These are phyloP conservation scores for Lasioglossum oenotherae DNA, from an alignment of 2,888 invertebrate species.

Conservation along the genomic window DNA sequence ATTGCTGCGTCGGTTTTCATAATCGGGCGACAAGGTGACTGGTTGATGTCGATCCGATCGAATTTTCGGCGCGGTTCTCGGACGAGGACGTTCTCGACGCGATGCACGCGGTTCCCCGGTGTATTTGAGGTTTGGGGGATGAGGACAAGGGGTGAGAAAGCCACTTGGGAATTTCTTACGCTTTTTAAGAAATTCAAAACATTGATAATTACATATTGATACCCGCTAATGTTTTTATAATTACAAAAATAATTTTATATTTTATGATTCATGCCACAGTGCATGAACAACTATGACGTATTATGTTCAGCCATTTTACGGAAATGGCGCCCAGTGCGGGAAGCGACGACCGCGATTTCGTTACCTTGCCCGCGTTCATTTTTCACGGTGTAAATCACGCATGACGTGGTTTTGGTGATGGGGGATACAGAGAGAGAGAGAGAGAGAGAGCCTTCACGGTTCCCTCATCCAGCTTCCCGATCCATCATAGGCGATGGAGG, in stretches of 20 bases:
- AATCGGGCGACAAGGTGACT: slow-evolving; percentile 1
- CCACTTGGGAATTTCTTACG: too few relatives aligned
- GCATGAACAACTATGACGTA: background rate
- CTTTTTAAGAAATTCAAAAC: too few relatives aligned
- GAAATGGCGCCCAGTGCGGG: background rate
- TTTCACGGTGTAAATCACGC: slow-evolving; percentile 62
- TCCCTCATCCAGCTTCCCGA: slow-evolving; percentile 4
- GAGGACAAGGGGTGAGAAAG: too few relatives aligned
- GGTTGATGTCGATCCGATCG: slow-evolving; percentile 21
- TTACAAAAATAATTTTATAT: too few relatives aligned
- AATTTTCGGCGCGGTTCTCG: background rate
- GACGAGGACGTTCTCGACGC: background rate
- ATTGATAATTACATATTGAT: too few relatives aligned
- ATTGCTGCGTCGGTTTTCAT: background rate
- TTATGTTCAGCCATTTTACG: background rate
- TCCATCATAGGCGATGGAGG: slow-evolving; percentile 30
- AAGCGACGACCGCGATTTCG: slow-evolving; percentile 39
- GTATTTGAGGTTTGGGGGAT: background rate
- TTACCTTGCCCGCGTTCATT: slow-evolving; percentile 52
- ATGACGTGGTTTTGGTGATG: slow-evolving; percentile 16
- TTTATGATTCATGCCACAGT: too few relatives aligned
- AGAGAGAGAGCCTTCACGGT: background rate
- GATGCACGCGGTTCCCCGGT: slow-evolving; percentile 12
- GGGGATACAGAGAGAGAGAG: background rate
- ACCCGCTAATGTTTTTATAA: too few relatives aligned